phyloP scores from a whole-genome alignment of 2,888 invertebrate species.

The Tanytarsus gracilentus region DNA sequence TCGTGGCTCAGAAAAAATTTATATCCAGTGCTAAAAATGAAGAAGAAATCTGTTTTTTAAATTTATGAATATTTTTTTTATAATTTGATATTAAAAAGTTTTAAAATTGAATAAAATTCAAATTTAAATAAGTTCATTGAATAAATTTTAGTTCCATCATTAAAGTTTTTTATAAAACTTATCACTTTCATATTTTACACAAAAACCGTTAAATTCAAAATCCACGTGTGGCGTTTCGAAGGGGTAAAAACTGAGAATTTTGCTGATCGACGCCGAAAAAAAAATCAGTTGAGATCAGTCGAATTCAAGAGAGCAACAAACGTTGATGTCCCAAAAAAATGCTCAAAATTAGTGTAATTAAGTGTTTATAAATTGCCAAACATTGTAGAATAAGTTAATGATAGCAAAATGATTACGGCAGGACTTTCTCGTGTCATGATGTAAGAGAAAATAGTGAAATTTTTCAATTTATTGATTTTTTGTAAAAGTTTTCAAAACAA shows the following conservation, averaged over 20 bases:
- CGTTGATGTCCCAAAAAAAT: neutral
- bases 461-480: neutral
- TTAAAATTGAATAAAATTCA: no score
- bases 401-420: conserved; percentile 9
- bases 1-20: neutral
- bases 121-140: no score
- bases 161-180: no score
- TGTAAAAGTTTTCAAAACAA: neutral
- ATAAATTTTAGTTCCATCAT: no score
- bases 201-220: no score
- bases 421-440: conserved; percentile 6
- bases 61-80: no score
- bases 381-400: neutral
- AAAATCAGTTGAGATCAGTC: neutral
- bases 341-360: conserved; percentile 9
- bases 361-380: neutral
- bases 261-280: no score
- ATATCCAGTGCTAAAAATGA: neutral
- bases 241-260: no score
- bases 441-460: neutral
- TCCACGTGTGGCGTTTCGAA: no score
- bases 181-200: no score
- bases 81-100: no score
- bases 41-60: no score
- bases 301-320: neutral